These are phyloP conservation scores for Oscheius sp. DNA, from an alignment of 1,140 invertebrate genomes.

Conservation along the genomic window DNA sequence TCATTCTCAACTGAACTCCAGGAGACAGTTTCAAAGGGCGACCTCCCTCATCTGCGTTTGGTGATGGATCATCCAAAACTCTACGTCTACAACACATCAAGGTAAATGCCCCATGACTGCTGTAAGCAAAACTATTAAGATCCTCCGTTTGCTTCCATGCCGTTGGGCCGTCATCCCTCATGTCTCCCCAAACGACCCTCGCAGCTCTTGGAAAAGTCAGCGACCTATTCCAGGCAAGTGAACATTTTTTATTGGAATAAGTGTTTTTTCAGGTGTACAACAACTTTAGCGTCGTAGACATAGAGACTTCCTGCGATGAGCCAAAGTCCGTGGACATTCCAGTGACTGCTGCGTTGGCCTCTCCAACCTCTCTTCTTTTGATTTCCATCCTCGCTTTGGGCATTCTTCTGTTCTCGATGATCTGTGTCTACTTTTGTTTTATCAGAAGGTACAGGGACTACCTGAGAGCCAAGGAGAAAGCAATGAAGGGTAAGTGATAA, in stretches of 20 bases:
- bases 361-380: neutral
- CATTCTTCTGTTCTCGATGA: neutral
- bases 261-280: neutral
- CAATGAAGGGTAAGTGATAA: neutral
- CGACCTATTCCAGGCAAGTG: neutral
- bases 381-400: neutral
- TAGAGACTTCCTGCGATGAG: neutral
- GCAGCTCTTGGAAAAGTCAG: neutral
- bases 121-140: neutral
- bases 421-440: slow-evolving; percentile 4
- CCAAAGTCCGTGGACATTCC: neutral
- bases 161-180: neutral
- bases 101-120: neutral
- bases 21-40: neutral
- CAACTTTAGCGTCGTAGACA: neutral
- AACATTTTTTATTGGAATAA: neutral
- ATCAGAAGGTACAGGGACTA: neutral
- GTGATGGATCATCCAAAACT: neutral
- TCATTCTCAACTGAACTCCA: neutral
- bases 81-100: neutral
- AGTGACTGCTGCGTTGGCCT: neutral
- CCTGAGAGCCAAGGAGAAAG: neutral
- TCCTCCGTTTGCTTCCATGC: neutral
- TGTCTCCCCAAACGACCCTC: neutral
- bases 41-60: neutral